A percentile compares a stretch with the other conserved stretches of the same genome.
phyloP scores from a whole-genome alignment of 64 coral and sea anemone genomes.

The Pocillopora verrucosa region DNA sequence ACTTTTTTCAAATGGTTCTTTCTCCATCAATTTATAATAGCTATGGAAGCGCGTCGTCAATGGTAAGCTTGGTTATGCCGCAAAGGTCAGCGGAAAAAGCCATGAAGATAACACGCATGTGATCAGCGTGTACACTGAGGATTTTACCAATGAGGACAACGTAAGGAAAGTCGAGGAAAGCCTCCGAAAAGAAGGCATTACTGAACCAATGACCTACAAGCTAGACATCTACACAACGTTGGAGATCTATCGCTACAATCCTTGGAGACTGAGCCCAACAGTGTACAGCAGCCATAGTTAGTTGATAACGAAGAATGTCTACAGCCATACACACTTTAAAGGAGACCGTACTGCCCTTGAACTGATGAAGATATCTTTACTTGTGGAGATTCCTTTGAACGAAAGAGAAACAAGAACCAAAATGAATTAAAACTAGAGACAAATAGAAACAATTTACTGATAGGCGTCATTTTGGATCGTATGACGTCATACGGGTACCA shows the following conservation, averaged over 20 bases:
- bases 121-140: constrained; percentile 45
- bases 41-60: constrained; percentile 20
- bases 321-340: no score
- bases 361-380: no score
- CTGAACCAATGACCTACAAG: constrained; percentile 2
- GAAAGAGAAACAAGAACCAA: no score
- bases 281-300: not conserved
- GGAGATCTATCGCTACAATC: constrained; percentile 10
- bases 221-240: constrained; percentile 31
- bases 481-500: no score
- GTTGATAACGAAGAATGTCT: no score
- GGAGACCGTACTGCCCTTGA: no score
- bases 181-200: constrained; percentile 3
- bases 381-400: no score
- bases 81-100: constrained; percentile 3
- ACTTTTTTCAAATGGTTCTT: not conserved
- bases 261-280: not conserved
- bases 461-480: no score
- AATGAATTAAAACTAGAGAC: no score
- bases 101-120: not conserved
- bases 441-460: no score
- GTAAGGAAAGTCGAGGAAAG: constrained; percentile 23
- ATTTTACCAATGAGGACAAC: constrained; percentile 39
- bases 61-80: constrained; percentile 12
- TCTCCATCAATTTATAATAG: not conserved